These are phyloP conservation scores for Tokudaia tokunoshimensis DNA, from an alignment of 2,797 vertebrate genomes.

Conservation along the genomic window DNA sequence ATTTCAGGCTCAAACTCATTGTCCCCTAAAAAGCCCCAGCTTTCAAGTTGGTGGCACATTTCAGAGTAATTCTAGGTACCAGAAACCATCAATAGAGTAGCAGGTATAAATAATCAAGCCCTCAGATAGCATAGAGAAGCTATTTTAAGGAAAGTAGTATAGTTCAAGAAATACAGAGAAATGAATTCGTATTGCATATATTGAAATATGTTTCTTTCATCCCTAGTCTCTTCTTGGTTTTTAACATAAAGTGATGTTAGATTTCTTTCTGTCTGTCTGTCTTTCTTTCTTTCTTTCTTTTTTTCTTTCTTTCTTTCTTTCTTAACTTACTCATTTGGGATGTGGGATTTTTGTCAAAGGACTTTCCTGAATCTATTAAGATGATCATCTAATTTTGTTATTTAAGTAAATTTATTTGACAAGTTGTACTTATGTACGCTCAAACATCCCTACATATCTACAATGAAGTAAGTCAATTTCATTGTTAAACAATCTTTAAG, in stretches of 20 bases:
- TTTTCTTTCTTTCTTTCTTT: too few relatives aligned
- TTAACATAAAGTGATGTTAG: background rate
- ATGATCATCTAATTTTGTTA: background rate
- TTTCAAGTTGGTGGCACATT: background rate
- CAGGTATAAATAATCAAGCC: background rate
- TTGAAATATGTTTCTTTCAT: background rate
- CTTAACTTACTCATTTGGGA: background rate
- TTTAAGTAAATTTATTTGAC: background rate
- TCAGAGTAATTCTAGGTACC: background rate
- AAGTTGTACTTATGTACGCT: background rate
- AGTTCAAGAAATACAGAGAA: background rate
- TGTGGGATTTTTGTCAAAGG: background rate
- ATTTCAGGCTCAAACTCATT: background rate
- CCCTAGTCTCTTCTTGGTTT: background rate
- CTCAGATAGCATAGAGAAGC: background rate
- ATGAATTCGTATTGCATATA: background rate
- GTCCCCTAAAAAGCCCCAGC: background rate
- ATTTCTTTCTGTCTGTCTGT: too few relatives aligned
- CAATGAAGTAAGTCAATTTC: background rate
- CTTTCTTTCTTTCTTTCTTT: too few relatives aligned
- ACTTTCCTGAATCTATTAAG: background rate
- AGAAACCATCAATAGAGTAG: background rate
- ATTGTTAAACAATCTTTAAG: too few relatives aligned
- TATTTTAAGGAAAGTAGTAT: background rate
- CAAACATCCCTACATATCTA: background rate